These are phyloP conservation scores for Agapornis roseicollis DNA, from an alignment of 2,113 vertebrate species.

Conservation along the genomic window DNA sequence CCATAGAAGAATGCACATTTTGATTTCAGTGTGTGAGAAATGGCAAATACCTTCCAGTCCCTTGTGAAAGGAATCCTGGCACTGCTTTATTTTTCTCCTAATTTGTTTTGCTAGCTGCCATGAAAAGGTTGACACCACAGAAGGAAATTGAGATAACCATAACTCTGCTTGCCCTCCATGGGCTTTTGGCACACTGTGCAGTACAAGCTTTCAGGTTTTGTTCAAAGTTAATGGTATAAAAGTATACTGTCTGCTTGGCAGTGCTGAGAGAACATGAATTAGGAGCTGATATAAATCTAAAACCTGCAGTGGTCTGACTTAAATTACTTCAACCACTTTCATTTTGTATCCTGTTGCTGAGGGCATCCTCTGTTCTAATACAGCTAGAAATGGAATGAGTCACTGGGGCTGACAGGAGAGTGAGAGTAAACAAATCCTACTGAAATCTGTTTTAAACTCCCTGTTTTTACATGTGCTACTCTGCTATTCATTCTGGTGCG, in stretches of 20 bases:
- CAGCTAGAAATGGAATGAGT: background rate
- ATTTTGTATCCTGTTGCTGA: background rate
- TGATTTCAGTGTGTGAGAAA: background rate
- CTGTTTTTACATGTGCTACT: background rate
- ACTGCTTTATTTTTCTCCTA: accelerated
- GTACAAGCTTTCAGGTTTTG: background rate
- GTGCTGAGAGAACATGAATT: accelerated
- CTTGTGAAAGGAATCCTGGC: accelerated
- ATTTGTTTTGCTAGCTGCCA: background rate
- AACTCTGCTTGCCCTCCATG: background rate
- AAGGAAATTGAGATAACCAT: accelerated
- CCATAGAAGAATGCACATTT: accelerated
- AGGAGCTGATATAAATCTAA: background rate
- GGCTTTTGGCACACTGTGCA: background rate
- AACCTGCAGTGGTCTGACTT: background rate
- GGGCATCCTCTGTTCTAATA: accelerated
- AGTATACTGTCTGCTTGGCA: background rate
- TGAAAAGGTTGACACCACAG: background rate
- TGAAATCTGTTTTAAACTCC: background rate
- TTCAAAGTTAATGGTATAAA: background rate
- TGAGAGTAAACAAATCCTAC: background rate
- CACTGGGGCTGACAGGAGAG: background rate
- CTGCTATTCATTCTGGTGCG: background rate
- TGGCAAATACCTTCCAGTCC: background rate
- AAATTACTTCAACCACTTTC: accelerated